phyloP scores from a whole-genome alignment of 1,140 invertebrate species.

The Drosophila sucinea region DNA sequence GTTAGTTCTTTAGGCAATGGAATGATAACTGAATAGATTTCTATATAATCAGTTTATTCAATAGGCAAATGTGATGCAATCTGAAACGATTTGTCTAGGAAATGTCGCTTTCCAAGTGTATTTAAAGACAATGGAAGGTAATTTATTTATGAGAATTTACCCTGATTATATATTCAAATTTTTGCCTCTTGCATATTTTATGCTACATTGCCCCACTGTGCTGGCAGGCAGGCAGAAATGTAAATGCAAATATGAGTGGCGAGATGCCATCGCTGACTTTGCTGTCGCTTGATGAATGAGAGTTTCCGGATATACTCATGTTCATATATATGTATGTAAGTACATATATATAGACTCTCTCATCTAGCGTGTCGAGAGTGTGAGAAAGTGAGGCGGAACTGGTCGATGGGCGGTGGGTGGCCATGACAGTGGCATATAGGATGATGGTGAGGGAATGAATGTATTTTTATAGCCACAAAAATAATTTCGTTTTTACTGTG shows the following conservation, averaged over 20 bases:
- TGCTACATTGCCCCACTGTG: conserved; percentile 38
- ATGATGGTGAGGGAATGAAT: conserved; percentile 22
- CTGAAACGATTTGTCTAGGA: no score
- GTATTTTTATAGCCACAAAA: conserved; percentile 71
- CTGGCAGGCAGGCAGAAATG: conserved; percentile 37
- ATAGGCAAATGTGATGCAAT: no score
- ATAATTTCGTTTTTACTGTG: conserved; percentile 76
- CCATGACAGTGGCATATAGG: background rate
- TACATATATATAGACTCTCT: background rate
- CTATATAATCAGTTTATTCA: no score
- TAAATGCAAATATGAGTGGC: conserved; percentile 64
- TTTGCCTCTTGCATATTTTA: conserved; percentile 3
- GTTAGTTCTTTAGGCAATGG: no score
- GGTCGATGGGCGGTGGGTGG: background rate
- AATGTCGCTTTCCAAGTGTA: no score
- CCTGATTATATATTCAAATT: no score
- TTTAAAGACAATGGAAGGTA: no score
- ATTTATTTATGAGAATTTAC: no score
- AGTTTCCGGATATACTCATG: conserved; percentile 33
- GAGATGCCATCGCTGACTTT: conserved; percentile 12
- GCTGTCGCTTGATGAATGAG: conserved; percentile 54
- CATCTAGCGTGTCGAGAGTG: background rate
- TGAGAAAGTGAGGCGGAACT: conserved; percentile 11
- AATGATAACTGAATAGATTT: no score
- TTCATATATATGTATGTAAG: conserved; percentile 16